Evolutionary conservation across 2,888 invertebrate genomes (phyloP), one percentile per base, ranked within the genome.

Genomic region (Sthenelais limicola): DNA sequence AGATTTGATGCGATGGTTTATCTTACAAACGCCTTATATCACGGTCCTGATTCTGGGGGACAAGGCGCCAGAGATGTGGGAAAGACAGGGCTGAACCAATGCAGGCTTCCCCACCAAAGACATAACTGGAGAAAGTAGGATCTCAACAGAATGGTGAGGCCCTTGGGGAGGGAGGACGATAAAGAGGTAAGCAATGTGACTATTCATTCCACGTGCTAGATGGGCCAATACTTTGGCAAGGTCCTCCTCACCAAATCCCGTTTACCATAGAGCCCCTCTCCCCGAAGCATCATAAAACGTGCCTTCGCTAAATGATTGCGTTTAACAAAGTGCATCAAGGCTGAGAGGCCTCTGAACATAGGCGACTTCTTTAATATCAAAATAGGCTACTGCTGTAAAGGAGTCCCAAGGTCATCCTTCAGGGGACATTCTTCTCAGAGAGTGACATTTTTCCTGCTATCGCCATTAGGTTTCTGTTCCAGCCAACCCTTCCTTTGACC

Each of bases 311-410:
- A 62, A 62, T 62, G 62, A 62, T 62, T 35, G 38, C 38, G 62
- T 62, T 62, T 35, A 62, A n/a, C 62, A 62, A 26, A 62, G 38
- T 38, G 62, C 62, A 38, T 15, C 24, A 4, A 43, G 26, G 62
- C 38, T 35, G 62, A 38, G 26, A 62, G 38, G 62, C 24, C 38
- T 15, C 38, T 12, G 15, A 62, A 21, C 35, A 26, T 15, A 21
- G 43, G 62, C 62, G 9, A 62, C 38, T 62, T 38, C 62, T 62
- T 62, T 62, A 62, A 62, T 62, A 62, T 62, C 62, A 62, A 62
- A 62, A 62, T 35, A 62, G 62, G 38, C 62, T 62, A 62, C 43
- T 28, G 62, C 24, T 62, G 62, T 62, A 38, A 62, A 62, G 62
- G n/a, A 56, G 32, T 21, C 56, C 56, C 56, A 4, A 33, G 56